Evolutionary conservation across 2,797 vertebrate genomes (phyloP).

Genomic region (Spinus olivaceus): DNA sequence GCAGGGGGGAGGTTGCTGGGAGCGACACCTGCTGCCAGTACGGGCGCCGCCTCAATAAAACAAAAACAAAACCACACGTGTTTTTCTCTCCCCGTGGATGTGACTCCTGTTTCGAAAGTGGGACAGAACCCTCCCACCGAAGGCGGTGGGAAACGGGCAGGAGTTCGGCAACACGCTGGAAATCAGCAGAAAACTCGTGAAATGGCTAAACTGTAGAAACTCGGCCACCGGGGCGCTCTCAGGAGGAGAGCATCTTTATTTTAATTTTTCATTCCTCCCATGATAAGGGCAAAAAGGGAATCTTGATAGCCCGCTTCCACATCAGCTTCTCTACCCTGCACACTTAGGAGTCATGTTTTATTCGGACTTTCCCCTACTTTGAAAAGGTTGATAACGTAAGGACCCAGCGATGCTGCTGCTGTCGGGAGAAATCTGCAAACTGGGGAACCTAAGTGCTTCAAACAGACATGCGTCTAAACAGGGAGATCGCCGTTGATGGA

Average conservation of each 20-base stretch:
- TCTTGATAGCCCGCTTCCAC: not conserved
- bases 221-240: not conserved
- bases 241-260: not conserved
- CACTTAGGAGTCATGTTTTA: slow-evolving; percentile 9
- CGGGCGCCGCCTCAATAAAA: fast-evolving
- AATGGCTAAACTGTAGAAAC: not conserved
- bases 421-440: slow-evolving; percentile 74
- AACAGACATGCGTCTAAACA: slow-evolving; percentile 71
- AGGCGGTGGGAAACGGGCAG: fast-evolving
- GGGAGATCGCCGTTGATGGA: slow-evolving; percentile 60
- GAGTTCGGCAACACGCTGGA: not conserved
- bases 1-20: not conserved
- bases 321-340: not conserved
- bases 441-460: slow-evolving; percentile 77
- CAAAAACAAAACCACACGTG: not conserved
- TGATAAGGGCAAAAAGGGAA: not conserved
- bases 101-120: not conserved
- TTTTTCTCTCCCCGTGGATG: not conserved
- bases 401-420: slow-evolving; percentile 40
- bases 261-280: not conserved
- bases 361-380: slow-evolving; percentile 23
- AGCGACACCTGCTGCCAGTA: not conserved
- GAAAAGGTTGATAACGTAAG: slow-evolving; percentile 50
- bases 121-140: not conserved
- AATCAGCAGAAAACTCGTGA: not conserved